Percentiles rank a stretch among this genome's conserved stretches.
phyloP scores from a whole-genome alignment of 2,888 invertebrate genomes.

The Margaritifera margaritifera region DNA sequence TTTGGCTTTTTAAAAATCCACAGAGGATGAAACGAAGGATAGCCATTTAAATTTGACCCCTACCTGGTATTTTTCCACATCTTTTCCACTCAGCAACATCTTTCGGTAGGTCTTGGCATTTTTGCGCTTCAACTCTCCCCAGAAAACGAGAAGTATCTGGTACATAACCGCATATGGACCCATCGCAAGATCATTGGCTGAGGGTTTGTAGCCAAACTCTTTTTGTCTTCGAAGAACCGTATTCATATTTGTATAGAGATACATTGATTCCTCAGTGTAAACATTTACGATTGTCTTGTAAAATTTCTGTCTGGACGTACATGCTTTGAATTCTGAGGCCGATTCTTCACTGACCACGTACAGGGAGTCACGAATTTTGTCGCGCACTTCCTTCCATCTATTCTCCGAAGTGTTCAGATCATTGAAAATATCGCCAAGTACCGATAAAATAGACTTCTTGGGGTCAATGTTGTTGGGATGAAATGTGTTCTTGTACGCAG shows the following conservation, averaged over 20 bases:
- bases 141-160: conserved; percentile 33
- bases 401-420: conserved; percentile 19
- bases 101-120: conserved; percentile 26
- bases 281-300: conserved; percentile 23
- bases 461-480: conserved; percentile 27
- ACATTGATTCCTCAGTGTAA: conserved; percentile 34
- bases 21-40: conserved; percentile 37
- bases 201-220: conserved; percentile 26
- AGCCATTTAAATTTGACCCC: conserved; percentile 35
- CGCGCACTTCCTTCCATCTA: conserved; percentile 31
- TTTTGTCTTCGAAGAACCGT: conserved; percentile 35
- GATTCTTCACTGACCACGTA: conserved; percentile 21
- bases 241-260: conserved; percentile 32
- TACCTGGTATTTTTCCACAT: conserved; percentile 23
- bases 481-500: conserved; percentile 38
- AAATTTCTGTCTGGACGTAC: conserved; percentile 25
- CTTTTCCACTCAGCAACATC: conserved; percentile 20
- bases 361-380: conserved; percentile 30
- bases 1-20: conserved; percentile 14
- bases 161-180: conserved; percentile 41
- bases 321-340: conserved; percentile 10
- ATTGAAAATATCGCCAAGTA: conserved; percentile 29
- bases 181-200: conserved; percentile 35
- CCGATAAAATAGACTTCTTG: conserved; percentile 16
- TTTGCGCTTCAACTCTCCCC: conserved; percentile 25